Evolutionary conservation across 1,140 invertebrate species (phyloP).

Genomic region (Ylistrum balloti): DNA sequence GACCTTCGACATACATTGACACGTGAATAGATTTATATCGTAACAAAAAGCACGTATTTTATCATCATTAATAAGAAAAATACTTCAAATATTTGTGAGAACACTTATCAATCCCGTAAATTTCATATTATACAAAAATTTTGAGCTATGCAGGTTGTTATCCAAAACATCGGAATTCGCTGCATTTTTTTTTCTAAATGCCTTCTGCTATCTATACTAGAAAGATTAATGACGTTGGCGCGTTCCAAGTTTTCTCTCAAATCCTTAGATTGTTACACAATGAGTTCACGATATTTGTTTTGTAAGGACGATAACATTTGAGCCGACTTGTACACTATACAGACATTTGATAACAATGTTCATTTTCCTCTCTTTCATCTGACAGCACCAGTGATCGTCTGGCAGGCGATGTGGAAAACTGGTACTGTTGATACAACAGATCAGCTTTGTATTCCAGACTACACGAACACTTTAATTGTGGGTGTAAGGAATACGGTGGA

Average conservation of each 20-base stretch:
- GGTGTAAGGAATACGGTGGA: too few relatives aligned
- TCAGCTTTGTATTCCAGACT: background rate
- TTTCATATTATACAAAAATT: background rate
- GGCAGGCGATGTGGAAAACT: background rate
- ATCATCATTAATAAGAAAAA: background rate
- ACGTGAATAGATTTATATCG: background rate
- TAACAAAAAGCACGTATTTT: background rate
- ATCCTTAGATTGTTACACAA: background rate
- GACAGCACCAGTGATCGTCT: background rate
- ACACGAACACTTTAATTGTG: background rate
- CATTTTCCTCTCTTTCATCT: background rate
- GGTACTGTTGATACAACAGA: background rate
- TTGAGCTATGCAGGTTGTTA: background rate
- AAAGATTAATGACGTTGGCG: background rate
- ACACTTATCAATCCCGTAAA: background rate
- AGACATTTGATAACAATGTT: background rate
- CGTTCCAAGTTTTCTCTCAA: constrained; percentile 15
- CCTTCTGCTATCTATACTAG: background rate
- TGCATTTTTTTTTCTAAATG: background rate
- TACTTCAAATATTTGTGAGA: background rate
- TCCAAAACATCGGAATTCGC: background rate
- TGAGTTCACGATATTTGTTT: background rate
- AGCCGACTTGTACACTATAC: background rate
- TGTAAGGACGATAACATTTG: constrained; percentile 3
- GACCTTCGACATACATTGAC: background rate